These are phyloP conservation scores for Neodontobutis hainanensis DNA, from an alignment of 2,113 vertebrate genomes.

Conservation along the genomic window DNA sequence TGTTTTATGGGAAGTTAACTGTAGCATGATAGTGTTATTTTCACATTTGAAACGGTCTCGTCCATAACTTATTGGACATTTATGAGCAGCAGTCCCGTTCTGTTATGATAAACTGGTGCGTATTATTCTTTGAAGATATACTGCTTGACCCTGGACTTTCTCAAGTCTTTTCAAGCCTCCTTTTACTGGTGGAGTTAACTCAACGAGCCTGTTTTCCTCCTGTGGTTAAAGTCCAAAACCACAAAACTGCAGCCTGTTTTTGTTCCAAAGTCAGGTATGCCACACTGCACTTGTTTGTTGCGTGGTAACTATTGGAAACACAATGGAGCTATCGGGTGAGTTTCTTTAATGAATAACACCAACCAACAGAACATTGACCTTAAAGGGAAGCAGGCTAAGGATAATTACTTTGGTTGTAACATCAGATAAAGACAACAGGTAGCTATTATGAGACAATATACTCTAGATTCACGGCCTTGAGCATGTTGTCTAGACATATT, in stretches of 20 bases:
- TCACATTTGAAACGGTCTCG: not conserved
- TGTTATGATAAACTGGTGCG: not conserved
- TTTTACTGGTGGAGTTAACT: conserved; percentile 18
- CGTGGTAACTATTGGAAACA: conserved; percentile 36
- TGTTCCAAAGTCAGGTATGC: conserved; percentile 37
- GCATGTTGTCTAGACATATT: conserved; percentile 33
- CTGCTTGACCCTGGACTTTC: conserved; percentile 1
- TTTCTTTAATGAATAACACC: not conserved
- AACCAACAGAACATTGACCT: not conserved
- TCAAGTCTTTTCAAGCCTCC: not conserved
- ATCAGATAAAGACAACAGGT: not conserved
- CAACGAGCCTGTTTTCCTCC: conserved; percentile 54
- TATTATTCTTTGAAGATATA: not conserved
- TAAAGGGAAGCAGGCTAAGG: not conserved
- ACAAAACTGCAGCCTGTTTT: conserved; percentile 38
- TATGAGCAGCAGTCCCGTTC: not conserved
- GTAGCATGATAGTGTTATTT: not conserved
- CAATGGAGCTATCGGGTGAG: not conserved
- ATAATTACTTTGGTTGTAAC: not conserved
- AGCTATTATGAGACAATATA: too few species aligned
- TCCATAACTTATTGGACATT: not conserved
- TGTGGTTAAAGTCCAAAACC: conserved; percentile 50
- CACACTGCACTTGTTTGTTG: conserved; percentile 52
- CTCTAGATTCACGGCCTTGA: not conserved
- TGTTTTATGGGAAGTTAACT: conserved; percentile 13